Evolutionary conservation across 1,140 invertebrate species (phyloP), one percentile per base, ranked within the genome.

Genomic region (Trichonephila clavipes): DNA sequence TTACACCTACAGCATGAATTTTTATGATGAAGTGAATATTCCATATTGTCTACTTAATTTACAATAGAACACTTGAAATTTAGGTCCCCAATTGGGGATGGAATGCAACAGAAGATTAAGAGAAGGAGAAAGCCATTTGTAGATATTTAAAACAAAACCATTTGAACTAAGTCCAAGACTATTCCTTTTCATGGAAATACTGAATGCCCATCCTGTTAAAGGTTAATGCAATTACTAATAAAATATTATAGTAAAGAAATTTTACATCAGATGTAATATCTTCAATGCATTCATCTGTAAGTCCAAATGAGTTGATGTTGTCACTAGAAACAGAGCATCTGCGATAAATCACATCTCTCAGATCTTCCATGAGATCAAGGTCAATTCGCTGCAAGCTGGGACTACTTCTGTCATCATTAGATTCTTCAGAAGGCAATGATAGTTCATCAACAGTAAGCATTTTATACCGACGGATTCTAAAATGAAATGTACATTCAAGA

Each of bases 311-410:
- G 28, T 94, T 90, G 8, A 90, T 64, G 59, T 90, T 90, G 66
- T 94, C 93, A 94, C 87, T 90, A 5, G 93, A 94, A 66, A 90
- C 88, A 24, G 94, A 94, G 28, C 86, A 89, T 61, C 93, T 61
- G 10, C 95, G 95, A 94, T 95, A 96, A 64, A 97, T 96, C 40
- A 97, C 96, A 95, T 97, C 97, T 94, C 97, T 96, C 88, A 97
- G 95, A 95, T 97, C 97, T 91, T 96, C 96, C 97, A 97, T 97
- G 64, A 97, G 95, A 95, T 97, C 97, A 95, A 97, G 97, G 94
- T 97, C 96, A 61, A 97, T 94, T n/a, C 95, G 95, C n/a, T 96
- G 83, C 14, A 96, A 95, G 44, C 96, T 95, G 34, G 96, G 94
- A 93, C 95, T 95, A 8, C 95, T 95, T 51, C 95, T 95, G 12